These are phyloP conservation scores for Coenonympha arcania DNA, from an alignment of 2,888 invertebrate species.

Conservation along the genomic window DNA sequence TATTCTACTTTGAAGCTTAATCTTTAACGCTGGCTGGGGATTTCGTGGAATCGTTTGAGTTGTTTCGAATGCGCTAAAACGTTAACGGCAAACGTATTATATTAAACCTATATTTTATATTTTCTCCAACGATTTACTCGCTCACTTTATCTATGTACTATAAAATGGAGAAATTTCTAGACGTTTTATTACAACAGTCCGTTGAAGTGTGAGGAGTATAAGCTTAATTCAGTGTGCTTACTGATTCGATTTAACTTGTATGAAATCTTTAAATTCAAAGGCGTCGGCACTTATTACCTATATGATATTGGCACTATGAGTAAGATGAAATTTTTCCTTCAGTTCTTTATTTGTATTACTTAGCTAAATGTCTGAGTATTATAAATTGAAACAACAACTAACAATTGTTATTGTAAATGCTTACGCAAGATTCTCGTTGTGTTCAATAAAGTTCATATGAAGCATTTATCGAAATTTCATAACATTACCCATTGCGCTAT, in stretches of 20 bases:
- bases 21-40: constrained; percentile 5
- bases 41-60: constrained; percentile 12
- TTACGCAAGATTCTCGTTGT: background rate
- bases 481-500: background rate
- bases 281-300: too few species aligned
- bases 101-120: constrained; percentile 1
- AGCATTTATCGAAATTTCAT: background rate
- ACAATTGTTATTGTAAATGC: background rate
- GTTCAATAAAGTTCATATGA: background rate
- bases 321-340: too few species aligned
- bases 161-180: constrained; percentile 3
- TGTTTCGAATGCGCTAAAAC: constrained; percentile 11
- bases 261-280: too few species aligned
- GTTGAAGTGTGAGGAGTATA: constrained; percentile 9
- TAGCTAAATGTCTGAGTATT: too few species aligned
- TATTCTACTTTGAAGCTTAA: constrained; percentile 10
- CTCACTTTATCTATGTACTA: constrained; percentile 2
- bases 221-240: too few species aligned
- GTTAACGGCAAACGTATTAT: constrained; percentile 1
- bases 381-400: too few species aligned
- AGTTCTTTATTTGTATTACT: too few species aligned
- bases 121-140: background rate
- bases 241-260: background rate
- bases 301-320: too few species aligned
- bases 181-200: constrained; percentile 4